Conservation (phyloP, 2,797 vertebrate genomes). For the Tauraco hartlaubi region DNA sequence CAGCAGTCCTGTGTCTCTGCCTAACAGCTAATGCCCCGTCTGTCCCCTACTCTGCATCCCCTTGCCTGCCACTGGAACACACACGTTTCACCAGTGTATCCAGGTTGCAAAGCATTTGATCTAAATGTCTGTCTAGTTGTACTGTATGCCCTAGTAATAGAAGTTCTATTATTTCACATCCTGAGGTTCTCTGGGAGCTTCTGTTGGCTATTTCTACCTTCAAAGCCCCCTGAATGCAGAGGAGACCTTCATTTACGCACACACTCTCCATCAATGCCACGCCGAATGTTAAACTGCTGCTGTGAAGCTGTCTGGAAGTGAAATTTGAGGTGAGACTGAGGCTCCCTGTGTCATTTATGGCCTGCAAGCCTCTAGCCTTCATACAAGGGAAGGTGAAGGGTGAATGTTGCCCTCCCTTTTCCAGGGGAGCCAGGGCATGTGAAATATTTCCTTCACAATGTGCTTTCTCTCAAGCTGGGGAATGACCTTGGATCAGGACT, state of each 20-base stretch:
- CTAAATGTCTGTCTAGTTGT: rapidly evolving
- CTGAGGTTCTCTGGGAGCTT: background rate
- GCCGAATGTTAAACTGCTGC: background rate
- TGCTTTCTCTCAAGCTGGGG: background rate
- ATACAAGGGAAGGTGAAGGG: rapidly evolving
- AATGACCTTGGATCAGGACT: background rate
- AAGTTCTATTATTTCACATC: background rate
- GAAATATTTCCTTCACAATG: background rate
- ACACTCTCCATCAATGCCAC: rapidly evolving
- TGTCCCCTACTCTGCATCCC: background rate
- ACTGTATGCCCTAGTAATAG: rapidly evolving
- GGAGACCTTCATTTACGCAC: background rate
- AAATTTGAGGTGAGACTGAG: rapidly evolving
- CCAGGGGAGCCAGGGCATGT: background rate
- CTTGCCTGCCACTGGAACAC: rapidly evolving
- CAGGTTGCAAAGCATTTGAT: background rate
- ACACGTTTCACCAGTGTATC: rapidly evolving
- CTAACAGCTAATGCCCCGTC: rapidly evolving
- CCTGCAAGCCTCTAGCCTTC: background rate
- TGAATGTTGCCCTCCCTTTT: background rate
- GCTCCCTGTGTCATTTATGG: background rate
- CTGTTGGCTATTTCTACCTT: background rate
- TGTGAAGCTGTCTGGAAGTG: rapidly evolving
- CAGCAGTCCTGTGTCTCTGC: background rate
- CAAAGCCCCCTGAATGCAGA: background rate